phyloP scores from a whole-genome alignment of 2,888 invertebrate genomes.

The Leucania comma region DNA sequence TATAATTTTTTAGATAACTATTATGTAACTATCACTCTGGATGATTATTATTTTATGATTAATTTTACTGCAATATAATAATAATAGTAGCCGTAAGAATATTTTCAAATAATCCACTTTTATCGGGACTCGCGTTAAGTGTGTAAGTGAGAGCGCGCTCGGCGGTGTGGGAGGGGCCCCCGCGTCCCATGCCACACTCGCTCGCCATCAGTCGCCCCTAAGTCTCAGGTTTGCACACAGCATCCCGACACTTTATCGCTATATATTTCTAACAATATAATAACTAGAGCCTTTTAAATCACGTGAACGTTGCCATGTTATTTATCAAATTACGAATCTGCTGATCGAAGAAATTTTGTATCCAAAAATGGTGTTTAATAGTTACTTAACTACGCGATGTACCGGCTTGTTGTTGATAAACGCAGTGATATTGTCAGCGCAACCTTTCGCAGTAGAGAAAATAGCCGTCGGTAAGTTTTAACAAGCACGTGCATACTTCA shows the following conservation, averaged over 20 bases:
- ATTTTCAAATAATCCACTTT: constrained; percentile 33
- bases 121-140: constrained; percentile 57
- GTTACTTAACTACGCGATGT: constrained; percentile 63
- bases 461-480: constrained; percentile 87
- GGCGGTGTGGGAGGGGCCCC: constrained; percentile 73
- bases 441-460: constrained; percentile 85
- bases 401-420: constrained; percentile 80
- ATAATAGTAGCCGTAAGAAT: not conserved
- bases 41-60: not conserved
- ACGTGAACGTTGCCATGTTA: constrained; percentile 54
- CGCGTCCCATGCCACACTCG: constrained; percentile 81
- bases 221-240: constrained; percentile 89
- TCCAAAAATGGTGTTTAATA: constrained; percentile 71
- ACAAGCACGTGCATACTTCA: constrained; percentile 17
- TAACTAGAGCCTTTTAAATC: constrained; percentile 57
- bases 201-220: constrained; percentile 87
- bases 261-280: constrained; percentile 67
- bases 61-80: not conserved
- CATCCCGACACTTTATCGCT: constrained; percentile 80
- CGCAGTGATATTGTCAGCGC: constrained; percentile 78
- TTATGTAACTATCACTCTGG: not conserved
- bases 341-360: constrained; percentile 13
- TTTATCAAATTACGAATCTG: constrained; percentile 33
- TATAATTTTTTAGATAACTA: not conserved
- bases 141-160: constrained; percentile 73